Evolutionary conservation across 2,797 vertebrate species (phyloP).

Genomic region (Myripristis murdjan): DNA sequence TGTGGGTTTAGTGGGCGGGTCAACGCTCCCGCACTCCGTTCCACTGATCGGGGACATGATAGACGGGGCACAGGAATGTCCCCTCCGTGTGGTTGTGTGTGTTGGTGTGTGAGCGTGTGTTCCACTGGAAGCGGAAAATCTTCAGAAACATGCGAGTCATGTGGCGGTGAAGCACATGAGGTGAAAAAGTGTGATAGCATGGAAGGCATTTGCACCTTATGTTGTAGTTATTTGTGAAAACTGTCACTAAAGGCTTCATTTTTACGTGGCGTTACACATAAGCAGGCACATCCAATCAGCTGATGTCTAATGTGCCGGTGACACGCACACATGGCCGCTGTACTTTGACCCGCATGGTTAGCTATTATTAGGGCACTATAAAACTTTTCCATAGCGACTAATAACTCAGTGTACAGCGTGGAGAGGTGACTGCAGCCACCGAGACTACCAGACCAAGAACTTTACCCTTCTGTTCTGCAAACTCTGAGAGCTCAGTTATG

Average conservation of each 20-base stretch:
- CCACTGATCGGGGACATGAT: conserved; percentile 65
- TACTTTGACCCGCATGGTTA: conserved; percentile 55
- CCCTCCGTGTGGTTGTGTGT: conserved; percentile 19
- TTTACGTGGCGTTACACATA: conserved; percentile 25
- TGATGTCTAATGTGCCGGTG: conserved; percentile 25
- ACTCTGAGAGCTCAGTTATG: conserved; percentile 45
- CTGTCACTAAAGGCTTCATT: neutral
- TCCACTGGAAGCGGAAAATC: conserved; percentile 22
- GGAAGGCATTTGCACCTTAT: neutral
- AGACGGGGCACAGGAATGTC: conserved; percentile 71
- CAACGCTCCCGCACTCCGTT: conserved; percentile 21
- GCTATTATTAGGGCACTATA: conserved; percentile 44
- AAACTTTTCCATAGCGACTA: conserved; percentile 68
- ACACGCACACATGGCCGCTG: conserved; percentile 48
- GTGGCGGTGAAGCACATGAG: neutral
- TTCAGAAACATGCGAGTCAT: conserved; percentile 1
- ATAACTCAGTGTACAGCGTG: conserved; percentile 33
- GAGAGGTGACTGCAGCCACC: conserved; percentile 19
- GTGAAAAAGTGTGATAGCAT: neutral
- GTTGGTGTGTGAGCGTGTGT: conserved; percentile 14
- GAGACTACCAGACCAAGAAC: conserved; percentile 23
- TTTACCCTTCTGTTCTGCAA: conserved; percentile 53
- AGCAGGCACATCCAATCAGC: conserved; percentile 36
- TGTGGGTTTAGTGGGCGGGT: conserved; percentile 61
- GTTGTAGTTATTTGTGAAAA: no score